phyloP scores from a whole-genome alignment of 2,888 invertebrate species.

The Tachina fera region DNA sequence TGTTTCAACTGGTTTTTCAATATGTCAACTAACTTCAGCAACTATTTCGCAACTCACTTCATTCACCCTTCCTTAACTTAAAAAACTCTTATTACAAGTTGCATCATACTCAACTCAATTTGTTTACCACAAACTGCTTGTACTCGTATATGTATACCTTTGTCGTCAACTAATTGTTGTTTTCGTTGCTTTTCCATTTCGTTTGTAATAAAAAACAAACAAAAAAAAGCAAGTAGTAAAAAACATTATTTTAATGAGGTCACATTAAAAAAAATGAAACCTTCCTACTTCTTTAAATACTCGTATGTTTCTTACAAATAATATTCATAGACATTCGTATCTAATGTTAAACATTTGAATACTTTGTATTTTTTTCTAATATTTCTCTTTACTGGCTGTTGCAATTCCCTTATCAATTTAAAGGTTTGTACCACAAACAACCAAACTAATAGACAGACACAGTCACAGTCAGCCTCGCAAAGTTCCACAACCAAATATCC shows the following conservation, averaged over 20 bases:
- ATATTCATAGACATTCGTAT: slow-evolving; percentile 14
- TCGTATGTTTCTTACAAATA: slow-evolving; percentile 3
- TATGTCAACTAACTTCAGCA: slow-evolving; percentile 31
- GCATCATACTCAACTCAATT: slow-evolving; percentile 58
- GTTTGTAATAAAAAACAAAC: slow-evolving; percentile 74
- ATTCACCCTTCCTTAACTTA: slow-evolving; percentile 13
- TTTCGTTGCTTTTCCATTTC: slow-evolving; percentile 43
- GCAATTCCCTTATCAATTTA: slow-evolving; percentile 62
- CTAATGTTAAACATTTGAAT: slow-evolving; percentile 63
- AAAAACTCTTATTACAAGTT: slow-evolving; percentile 34
- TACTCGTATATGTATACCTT: background rate
- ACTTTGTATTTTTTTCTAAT: slow-evolving; percentile 11
- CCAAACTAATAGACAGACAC: background rate
- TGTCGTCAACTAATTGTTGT: slow-evolving; percentile 48
- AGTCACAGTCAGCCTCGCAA: background rate
- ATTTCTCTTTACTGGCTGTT: slow-evolving; percentile 16
- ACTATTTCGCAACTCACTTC: slow-evolving; percentile 30
- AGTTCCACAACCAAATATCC: slow-evolving; percentile 45
- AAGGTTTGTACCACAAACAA: slow-evolving; percentile 36
- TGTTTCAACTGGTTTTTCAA: slow-evolving; percentile 4
- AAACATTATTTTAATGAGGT: slow-evolving; percentile 67
- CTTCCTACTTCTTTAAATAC: slow-evolving; percentile 15
- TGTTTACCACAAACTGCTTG: slow-evolving; percentile 48
- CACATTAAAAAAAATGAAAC: slow-evolving; percentile 49
- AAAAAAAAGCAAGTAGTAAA: slow-evolving; percentile 72